Evolutionary conservation across 1,140 invertebrate species (phyloP), one percentile per base, ranked within the genome.

Genomic region (Drosophila simulans): DNA sequence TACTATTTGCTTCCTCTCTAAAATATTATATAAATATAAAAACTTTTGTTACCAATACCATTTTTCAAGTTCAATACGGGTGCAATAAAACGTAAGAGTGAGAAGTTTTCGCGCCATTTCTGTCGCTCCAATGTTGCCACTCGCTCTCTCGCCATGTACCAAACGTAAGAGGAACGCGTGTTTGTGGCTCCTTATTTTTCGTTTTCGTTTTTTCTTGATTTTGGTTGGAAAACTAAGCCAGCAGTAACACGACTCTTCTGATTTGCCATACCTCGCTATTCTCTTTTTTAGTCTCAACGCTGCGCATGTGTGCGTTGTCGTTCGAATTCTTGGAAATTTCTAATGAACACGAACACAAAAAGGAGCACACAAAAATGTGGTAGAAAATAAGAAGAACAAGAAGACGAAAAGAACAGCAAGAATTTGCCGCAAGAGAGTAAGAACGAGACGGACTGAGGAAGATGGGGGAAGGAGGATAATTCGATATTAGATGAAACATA

Each of bases 291-390:
- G 15, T 55, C 34, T 55, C 45, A 11, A 45, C 7, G 74, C 4
- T 82, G 34, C 71, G 62, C 71, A 35, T 80, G 66, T 85, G 55
- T 84, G 63, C 71, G 55, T 70, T 70, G 83, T 86, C 76, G 79
- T 45, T 88, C 62, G 63, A 70, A 56, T 86, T 86, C 83, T 86
- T 66, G 83, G 83, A 89, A 86, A 86, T 86, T 86, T 88, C 83
- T 86, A 88, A 86, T 86, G 79, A 86, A 86, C 84, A 88, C 83
- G 88, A 88, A 79, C 75, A 72, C 83, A 88, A 88, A 73, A 86
- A 86, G 83, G 83, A 86, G 83, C 75, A 62, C 78, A 86, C 78
- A 82, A 79, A 86, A 81, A 86, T 85, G 63, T 80, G 45, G 71
- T 70, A 82, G 69, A 83, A 83, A 62, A 82, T 65, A 65, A 79